These are phyloP conservation scores for Athripsodes cinereus DNA, from an alignment of 2,888 invertebrate species.

Conservation along the genomic window DNA sequence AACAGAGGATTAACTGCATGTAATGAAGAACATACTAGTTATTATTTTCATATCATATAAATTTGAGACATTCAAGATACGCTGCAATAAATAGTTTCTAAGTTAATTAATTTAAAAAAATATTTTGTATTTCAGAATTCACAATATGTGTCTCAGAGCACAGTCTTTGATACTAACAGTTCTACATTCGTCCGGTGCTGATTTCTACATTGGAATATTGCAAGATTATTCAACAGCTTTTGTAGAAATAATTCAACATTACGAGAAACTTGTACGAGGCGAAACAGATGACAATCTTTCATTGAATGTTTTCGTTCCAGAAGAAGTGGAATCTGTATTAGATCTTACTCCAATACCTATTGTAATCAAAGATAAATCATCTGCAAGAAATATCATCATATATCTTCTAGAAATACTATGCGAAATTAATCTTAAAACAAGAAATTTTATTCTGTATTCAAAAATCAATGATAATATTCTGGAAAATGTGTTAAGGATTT, in stretches of 20 bases:
- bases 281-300: constrained; percentile 28
- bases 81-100: no score
- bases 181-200: constrained; percentile 45
- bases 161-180: constrained; percentile 52
- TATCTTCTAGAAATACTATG: constrained; percentile 18
- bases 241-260: constrained; percentile 41
- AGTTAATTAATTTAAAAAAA: no score
- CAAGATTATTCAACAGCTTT: constrained; percentile 45
- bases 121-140: constrained; percentile 40
- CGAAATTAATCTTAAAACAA: constrained; percentile 9
- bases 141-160: constrained; percentile 47
- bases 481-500: constrained; percentile 33
- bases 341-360: constrained; percentile 43
- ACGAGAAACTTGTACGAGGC: constrained; percentile 31
- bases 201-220: constrained; percentile 46
- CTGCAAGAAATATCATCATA: constrained; percentile 36
- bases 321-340: constrained; percentile 38
- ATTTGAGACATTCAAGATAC: no score
- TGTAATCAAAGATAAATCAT: constrained; percentile 32
- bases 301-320: constrained; percentile 45
- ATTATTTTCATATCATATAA: no score
- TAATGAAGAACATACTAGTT: no score
- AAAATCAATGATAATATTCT: constrained; percentile 33
- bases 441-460: constrained; percentile 10
- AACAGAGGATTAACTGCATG: no score